A percentile compares a stretch with the other conserved stretches of the same genome.
Evolutionary conservation across 2,113 vertebrate genomes (phyloP).

Genomic region (Marmota monax): DNA sequence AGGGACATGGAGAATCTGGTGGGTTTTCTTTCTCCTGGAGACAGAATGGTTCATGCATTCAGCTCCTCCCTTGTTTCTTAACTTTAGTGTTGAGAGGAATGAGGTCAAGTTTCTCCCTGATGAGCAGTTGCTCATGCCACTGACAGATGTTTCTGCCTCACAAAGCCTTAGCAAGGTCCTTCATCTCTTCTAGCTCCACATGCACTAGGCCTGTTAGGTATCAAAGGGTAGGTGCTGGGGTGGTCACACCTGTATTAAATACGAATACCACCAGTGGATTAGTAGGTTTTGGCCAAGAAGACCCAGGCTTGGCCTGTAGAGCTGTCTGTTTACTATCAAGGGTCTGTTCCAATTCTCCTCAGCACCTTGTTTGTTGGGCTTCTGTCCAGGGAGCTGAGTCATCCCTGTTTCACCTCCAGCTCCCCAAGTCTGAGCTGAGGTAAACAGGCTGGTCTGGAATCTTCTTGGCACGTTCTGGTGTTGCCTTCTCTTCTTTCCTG

Average conservation of each 20-base stretch:
- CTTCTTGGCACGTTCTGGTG: not conserved
- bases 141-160: not conserved
- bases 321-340: not conserved
- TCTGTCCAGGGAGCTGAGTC: not conserved
- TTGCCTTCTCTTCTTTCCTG: not conserved
- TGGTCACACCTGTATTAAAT: not conserved
- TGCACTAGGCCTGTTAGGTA: not conserved
- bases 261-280: not conserved
- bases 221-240: not conserved
- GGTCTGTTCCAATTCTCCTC: not conserved
- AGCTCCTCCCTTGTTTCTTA: not conserved
- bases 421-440: not conserved
- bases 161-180: not conserved
- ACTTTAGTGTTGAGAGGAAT: not conserved
- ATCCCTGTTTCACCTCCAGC: too few species aligned
- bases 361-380: not conserved
- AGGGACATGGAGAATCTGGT: not conserved
- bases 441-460: not conserved
- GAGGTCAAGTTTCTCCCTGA: conserved; percentile 4
- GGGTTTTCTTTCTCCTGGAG: not conserved
- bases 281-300: not conserved
- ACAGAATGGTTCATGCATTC: not conserved
- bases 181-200: not conserved
- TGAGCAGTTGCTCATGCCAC: not conserved
- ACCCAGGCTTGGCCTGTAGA: not conserved